Evolutionary conservation across 1,140 invertebrate genomes (phyloP).

Genomic region (Solenopsis invicta): DNA sequence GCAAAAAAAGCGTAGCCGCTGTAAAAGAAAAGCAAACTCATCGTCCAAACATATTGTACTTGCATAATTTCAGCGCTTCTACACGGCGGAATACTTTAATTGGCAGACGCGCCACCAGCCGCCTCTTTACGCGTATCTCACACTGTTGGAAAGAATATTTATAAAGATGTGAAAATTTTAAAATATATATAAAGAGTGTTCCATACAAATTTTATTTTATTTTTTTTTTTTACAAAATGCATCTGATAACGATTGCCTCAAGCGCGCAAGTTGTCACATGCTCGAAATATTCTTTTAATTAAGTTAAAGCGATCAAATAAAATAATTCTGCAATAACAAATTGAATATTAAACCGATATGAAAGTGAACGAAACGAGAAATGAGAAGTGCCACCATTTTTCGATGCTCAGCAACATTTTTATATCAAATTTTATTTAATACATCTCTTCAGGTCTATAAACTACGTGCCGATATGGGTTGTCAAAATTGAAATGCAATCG

Average conservation of each 20-base stretch:
- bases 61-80: not conserved
- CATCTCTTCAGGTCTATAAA: too few relatives aligned
- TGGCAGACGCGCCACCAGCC: too few relatives aligned
- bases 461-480: too few relatives aligned
- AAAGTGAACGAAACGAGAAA: too few relatives aligned
- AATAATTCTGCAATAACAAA: too few relatives aligned
- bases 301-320: not conserved
- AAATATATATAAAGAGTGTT: not conserved
- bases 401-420: too few relatives aligned
- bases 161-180: not conserved
- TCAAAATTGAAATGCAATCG: too few relatives aligned
- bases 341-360: too few relatives aligned
- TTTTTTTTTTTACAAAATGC: not conserved
- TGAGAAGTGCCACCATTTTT: too few relatives aligned
- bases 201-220: not conserved
- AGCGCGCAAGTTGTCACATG: not conserved
- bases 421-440: too few relatives aligned
- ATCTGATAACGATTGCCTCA: not conserved
- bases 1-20: not conserved
- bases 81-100: not conserved
- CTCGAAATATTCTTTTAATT: not conserved
- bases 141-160: not conserved
- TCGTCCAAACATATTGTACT: slow-evolving; percentile 10
- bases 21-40: not conserved
- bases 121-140: not conserved